Conservation (phyloP, 2,888 invertebrate species). For the Exephanes ischioxanthus region DNA sequence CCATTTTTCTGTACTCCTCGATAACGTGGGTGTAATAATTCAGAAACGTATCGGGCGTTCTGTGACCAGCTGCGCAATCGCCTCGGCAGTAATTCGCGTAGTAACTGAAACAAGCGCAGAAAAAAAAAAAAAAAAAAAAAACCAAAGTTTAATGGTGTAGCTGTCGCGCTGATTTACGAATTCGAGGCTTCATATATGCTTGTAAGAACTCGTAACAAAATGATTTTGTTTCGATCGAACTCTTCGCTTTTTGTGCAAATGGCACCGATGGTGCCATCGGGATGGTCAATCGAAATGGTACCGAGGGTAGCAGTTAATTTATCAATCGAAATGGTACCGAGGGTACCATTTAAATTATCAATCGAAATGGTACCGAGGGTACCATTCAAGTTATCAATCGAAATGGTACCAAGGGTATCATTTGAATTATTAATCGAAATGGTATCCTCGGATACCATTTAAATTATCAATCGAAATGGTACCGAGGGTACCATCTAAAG, state of each 20-base stretch:
- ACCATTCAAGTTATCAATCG: not conserved
- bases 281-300: no score
- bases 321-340: not conserved
- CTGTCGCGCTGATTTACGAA: not conserved
- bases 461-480: not conserved
- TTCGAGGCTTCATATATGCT: not conserved
- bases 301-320: no score
- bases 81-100: conserved; percentile 97
- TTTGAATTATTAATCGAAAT: not conserved
- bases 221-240: not conserved
- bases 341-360: not conserved
- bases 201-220: not conserved
- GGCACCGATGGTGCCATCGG: no score
- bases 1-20: conserved; percentile 94
- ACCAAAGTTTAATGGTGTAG: conserved; percentile 14
- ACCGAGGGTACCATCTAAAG: not conserved
- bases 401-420: not conserved
- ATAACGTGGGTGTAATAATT: conserved; percentile 96
- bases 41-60: conserved; percentile 93
- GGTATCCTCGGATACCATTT: not conserved
- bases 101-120: conserved; percentile 86
- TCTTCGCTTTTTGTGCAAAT: not conserved
- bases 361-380: not conserved
- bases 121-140: conserved; percentile 37
- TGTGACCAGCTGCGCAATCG: conserved; percentile 91